phyloP scores from a whole-genome alignment of 2,888 invertebrate genomes.

The Quadriops clusia region DNA sequence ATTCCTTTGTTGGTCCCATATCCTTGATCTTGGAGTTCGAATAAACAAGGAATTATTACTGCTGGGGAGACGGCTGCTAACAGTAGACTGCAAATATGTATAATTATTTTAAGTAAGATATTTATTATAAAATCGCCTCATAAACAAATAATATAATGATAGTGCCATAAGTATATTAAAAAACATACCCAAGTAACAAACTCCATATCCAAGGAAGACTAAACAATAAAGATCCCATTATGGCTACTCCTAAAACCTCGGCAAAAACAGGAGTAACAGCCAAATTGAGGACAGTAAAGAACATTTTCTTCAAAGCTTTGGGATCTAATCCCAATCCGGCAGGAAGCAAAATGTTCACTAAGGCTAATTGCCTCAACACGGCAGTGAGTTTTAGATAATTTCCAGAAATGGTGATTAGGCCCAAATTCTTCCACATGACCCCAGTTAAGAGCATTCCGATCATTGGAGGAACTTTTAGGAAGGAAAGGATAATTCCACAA shows the following conservation, averaged over 20 bases:
- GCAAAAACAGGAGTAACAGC: conserved; percentile 45
- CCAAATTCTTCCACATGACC: conserved; percentile 38
- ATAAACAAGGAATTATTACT: conserved; percentile 57
- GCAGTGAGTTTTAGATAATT: conserved; percentile 36
- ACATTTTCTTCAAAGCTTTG: conserved; percentile 41
- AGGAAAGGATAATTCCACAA: conserved; percentile 8
- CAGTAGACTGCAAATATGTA: conserved; percentile 37
- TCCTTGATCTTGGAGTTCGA: conserved; percentile 45
- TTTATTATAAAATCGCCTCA: too few relatives aligned
- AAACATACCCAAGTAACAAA: conserved; percentile 39
- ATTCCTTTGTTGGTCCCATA: conserved; percentile 60
- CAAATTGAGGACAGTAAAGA: conserved; percentile 40
- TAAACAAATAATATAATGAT: too few relatives aligned
- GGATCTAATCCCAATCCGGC: conserved; percentile 52
- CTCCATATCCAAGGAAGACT: conserved; percentile 50
- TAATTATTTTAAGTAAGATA: too few relatives aligned
- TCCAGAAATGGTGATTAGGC: conserved; percentile 33
- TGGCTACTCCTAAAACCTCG: conserved; percentile 41
- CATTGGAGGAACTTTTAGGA: conserved; percentile 38
- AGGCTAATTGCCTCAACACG: conserved; percentile 43
- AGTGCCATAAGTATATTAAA: too few relatives aligned
- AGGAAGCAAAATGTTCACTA: conserved; percentile 48
- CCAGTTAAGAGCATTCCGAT: conserved; percentile 51
- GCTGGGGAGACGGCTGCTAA: conserved; percentile 59
- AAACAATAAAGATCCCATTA: conserved; percentile 41